Evolutionary conservation across 2,113 vertebrate genomes (phyloP).

Genomic region (Corydoras sp.): DNA sequence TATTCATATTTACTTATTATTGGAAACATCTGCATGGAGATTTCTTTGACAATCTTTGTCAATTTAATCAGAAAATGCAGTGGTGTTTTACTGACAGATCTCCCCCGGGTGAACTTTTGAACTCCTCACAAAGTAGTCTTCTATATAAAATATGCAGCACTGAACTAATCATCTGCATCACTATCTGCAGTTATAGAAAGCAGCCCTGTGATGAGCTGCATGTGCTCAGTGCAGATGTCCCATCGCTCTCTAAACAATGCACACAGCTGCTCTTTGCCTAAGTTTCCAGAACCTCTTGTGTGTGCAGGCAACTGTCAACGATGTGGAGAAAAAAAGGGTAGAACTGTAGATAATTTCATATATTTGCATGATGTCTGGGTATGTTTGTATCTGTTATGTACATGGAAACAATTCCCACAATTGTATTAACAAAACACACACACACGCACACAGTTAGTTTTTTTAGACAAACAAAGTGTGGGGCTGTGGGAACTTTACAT

Average conservation of each 20-base stretch:
- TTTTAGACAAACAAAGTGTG: not conserved
- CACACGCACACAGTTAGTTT: not conserved
- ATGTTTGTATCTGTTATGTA: not conserved
- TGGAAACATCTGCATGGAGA: too few species aligned
- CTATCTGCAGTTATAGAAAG: not conserved
- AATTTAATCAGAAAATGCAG: too few species aligned
- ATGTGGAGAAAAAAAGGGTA: not conserved
- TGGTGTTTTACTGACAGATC: not conserved
- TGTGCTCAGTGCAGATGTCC: conserved; percentile 4
- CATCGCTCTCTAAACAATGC: conserved; percentile 12
- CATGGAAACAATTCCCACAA: not conserved
- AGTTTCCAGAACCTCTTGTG: conserved; percentile 3
- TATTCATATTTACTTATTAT: too few species aligned
- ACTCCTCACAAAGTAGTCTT: conserved; percentile 1
- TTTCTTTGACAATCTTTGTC: too few species aligned
- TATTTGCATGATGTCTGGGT: not conserved
- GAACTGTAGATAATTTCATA: not conserved
- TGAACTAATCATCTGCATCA: conserved; percentile 8
- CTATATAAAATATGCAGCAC: not conserved
- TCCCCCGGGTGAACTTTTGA: not conserved
- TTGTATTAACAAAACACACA: not conserved
- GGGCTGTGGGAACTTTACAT: too few species aligned
- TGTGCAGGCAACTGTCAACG: not conserved
- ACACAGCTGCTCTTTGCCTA: conserved; percentile 5
- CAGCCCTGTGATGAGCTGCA: conserved; percentile 2